A percentile compares a stretch with the other conserved stretches of the same genome.
These are phyloP conservation scores for Azorinus chamasolen DNA, from an alignment of 2,888 invertebrate species.

Conservation along the genomic window DNA sequence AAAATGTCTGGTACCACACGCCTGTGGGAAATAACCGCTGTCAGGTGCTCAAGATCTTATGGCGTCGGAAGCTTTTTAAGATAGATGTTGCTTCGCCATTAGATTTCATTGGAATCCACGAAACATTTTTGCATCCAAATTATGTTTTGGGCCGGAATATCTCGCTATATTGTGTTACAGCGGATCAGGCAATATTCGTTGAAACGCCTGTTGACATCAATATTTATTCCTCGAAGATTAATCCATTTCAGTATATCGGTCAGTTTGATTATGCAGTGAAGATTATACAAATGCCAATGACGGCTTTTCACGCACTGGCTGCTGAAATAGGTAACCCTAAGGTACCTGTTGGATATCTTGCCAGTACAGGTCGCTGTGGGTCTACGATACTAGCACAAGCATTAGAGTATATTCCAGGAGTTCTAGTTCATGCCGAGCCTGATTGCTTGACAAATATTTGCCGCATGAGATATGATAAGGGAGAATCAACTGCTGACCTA, in stretches of 20 bases:
- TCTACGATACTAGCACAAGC: slow-evolving; percentile 68
- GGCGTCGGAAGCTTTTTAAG: slow-evolving; percentile 32
- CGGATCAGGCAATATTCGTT: slow-evolving; percentile 59
- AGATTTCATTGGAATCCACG: slow-evolving; percentile 46
- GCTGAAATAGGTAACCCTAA: slow-evolving; percentile 58
- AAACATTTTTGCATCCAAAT: slow-evolving; percentile 40
- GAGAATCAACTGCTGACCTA: slow-evolving; percentile 25
- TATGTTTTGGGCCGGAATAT: slow-evolving; percentile 63
- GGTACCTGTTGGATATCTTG: slow-evolving; percentile 54
- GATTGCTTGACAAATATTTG: slow-evolving; percentile 62
- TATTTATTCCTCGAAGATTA: slow-evolving; percentile 55
- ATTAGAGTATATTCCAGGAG: slow-evolving; percentile 65
- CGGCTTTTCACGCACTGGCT: slow-evolving; percentile 56
- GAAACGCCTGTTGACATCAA: slow-evolving; percentile 51
- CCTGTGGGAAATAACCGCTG: slow-evolving; percentile 7
- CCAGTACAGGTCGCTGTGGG: slow-evolving; percentile 74
- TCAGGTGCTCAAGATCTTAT: slow-evolving; percentile 27
- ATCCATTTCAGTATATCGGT: slow-evolving; percentile 65
- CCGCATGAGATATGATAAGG: slow-evolving; percentile 14
- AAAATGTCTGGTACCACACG: neutral
- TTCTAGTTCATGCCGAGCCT: slow-evolving; percentile 62
- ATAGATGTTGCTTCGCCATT: slow-evolving; percentile 31
- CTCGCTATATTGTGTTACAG: slow-evolving; percentile 60
- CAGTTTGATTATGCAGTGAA: slow-evolving; percentile 63
- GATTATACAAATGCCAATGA: slow-evolving; percentile 56